phyloP scores from a whole-genome alignment of 2,797 vertebrate genomes.

The Xerus rutilus region DNA sequence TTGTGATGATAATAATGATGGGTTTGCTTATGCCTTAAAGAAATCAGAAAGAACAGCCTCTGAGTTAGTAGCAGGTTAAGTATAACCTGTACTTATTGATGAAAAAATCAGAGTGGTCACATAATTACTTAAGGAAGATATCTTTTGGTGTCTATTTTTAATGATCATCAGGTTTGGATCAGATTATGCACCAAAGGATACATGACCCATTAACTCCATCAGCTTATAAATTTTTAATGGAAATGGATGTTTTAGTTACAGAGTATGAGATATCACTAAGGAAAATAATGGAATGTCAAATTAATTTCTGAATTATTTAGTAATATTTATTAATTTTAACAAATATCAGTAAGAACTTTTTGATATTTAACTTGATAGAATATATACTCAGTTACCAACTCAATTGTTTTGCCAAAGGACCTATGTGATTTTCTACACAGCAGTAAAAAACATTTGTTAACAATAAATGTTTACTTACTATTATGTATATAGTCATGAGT shows the following conservation, averaged over 20 bases:
- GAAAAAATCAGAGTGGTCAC: not conserved
- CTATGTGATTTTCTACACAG: not conserved
- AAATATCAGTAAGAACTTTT: not conserved
- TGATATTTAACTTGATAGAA: not conserved
- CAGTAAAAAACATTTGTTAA: not conserved
- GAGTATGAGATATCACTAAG: not conserved
- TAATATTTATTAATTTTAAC: not conserved
- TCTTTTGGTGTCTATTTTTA: not conserved
- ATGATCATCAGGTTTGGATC: not conserved
- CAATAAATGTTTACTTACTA: not conserved
- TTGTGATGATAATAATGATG: not conserved
- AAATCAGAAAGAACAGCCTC: not conserved
- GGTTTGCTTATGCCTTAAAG: not conserved
- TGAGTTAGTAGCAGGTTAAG: not conserved
- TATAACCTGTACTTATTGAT: not conserved
- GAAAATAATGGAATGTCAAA: not conserved
- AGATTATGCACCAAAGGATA: not conserved
- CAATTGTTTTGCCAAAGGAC: not conserved
- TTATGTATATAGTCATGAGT: not conserved
- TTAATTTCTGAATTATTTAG: not conserved
- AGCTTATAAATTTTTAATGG: not conserved
- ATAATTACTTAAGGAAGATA: not conserved
- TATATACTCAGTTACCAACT: not conserved
- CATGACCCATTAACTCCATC: not conserved
- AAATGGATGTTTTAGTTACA: slow-evolving; percentile 16